Conservation (phyloP, 2,797 vertebrate genomes). For the Poeciliopsis paucimaculata region DNA sequence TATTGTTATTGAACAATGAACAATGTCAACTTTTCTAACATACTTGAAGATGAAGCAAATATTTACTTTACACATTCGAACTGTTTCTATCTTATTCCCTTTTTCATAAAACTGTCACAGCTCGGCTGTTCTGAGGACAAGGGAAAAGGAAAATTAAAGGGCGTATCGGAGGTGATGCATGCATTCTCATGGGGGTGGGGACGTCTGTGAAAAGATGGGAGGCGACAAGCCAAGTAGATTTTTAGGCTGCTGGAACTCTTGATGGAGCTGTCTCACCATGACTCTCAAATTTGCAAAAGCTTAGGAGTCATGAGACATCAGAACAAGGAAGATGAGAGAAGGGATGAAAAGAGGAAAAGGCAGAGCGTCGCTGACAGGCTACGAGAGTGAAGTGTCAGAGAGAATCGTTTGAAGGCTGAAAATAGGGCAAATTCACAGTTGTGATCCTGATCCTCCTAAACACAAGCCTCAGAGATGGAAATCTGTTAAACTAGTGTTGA, state of each 20-base stretch:
- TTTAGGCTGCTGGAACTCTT: constrained; percentile 32
- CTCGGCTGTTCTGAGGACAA: constrained; percentile 21
- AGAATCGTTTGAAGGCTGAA: constrained; percentile 62
- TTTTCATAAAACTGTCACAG: constrained; percentile 33
- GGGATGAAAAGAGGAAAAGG: constrained; percentile 47
- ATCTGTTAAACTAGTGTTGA: constrained; percentile 32
- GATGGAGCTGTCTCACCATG: constrained; percentile 60
- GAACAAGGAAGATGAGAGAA: constrained; percentile 41
- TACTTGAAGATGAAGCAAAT: background rate
- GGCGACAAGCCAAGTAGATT: constrained; percentile 47
- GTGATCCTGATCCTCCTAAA: constrained; percentile 24
- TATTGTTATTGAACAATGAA: background rate
- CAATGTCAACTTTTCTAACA: background rate
- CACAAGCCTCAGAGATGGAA: constrained; percentile 15
- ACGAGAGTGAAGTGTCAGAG: constrained; percentile 52
- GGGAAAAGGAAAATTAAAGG: constrained; percentile 46
- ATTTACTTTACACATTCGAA: background rate
- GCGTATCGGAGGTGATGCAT: constrained; percentile 42
- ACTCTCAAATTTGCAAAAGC: constrained; percentile 48
- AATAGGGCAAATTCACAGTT: constrained; percentile 54
- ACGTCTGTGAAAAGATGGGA: constrained; percentile 22
- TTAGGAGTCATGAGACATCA: constrained; percentile 56
- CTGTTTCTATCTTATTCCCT: background rate
- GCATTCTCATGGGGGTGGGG: constrained; percentile 13
- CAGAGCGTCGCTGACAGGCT: constrained; percentile 59